A percentile compares a stretch with the other conserved stretches of the same genome.
These are phyloP conservation scores for Harpegnathos saltator DNA, from an alignment of 1,140 invertebrate species.

Conservation along the genomic window DNA sequence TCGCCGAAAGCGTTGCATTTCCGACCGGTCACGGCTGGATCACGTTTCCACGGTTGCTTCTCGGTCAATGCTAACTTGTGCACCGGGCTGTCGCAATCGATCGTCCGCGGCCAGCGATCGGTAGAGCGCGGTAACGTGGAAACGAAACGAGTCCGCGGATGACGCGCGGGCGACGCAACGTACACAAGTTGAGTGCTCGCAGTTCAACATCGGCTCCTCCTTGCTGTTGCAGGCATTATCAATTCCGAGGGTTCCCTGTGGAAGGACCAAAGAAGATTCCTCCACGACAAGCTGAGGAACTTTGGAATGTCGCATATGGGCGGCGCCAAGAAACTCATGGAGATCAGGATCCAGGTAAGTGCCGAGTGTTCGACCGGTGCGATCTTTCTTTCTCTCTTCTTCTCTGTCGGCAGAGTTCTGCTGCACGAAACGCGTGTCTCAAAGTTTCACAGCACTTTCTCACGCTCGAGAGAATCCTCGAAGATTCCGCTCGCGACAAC, in stretches of 20 bases:
- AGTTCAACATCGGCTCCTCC: background rate
- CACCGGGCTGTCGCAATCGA: constrained; percentile 58
- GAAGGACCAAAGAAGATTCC: constrained; percentile 96
- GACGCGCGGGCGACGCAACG: too few relatives aligned
- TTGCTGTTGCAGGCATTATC: constrained; percentile 91
- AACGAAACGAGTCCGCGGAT: constrained; percentile 10
- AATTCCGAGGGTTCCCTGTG: constrained; percentile 96
- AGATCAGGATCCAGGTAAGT: constrained; percentile 93
- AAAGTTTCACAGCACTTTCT: too few relatives aligned
- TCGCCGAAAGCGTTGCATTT: background rate
- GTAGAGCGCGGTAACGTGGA: background rate
- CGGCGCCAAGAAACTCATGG: constrained; percentile 92
- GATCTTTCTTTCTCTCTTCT: constrained; percentile 1
- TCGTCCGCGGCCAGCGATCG: constrained; percentile 26
- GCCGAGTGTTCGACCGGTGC: background rate
- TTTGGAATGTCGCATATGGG: constrained; percentile 96
- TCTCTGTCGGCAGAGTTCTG: background rate
- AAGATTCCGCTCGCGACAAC: too few relatives aligned
- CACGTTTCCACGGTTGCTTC: constrained; percentile 41
- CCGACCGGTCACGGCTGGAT: background rate
- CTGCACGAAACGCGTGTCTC: background rate
- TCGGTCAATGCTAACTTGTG: constrained; percentile 69
- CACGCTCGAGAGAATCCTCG: too few relatives aligned
- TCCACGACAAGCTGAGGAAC: constrained; percentile 94
- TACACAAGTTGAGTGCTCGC: background rate